phyloP scores from a whole-genome alignment of 2,888 invertebrate species.

The Anorthoa munda region DNA sequence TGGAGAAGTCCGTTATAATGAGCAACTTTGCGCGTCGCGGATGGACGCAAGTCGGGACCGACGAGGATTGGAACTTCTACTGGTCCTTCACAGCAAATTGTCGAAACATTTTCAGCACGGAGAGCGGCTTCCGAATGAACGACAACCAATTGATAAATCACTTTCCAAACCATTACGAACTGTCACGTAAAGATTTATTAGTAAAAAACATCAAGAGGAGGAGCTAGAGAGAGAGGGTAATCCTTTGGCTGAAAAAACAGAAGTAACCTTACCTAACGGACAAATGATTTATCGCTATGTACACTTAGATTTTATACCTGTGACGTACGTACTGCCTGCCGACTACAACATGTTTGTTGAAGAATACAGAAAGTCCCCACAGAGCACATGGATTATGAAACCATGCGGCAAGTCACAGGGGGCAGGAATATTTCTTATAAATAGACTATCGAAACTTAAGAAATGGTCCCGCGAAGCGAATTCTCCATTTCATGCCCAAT shows the following conservation, averaged over 20 bases:
- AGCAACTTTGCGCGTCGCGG: no score
- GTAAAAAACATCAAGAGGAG: slow-evolving; percentile 98
- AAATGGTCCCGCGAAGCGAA: slow-evolving; percentile 97
- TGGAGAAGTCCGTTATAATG: no score
- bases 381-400: slow-evolving; percentile 99
- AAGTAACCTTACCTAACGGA: slow-evolving; percentile 89
- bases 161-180: slow-evolving; percentile 98
- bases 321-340: slow-evolving; percentile 98
- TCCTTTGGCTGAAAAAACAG: slow-evolving; percentile 94
- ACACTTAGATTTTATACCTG: slow-evolving; percentile 97
- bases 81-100: slow-evolving; percentile 98
- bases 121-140: slow-evolving; percentile 97
- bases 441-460: slow-evolving; percentile 98
- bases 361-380: slow-evolving; percentile 97
- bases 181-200: slow-evolving; percentile 98
- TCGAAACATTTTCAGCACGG: slow-evolving; percentile 97
- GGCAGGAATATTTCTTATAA: slow-evolving; percentile 98
- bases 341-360: slow-evolving; percentile 99
- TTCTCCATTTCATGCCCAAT: slow-evolving; percentile 95
- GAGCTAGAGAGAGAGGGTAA: slow-evolving; percentile 97
- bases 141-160: slow-evolving; percentile 99
- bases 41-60: no score
- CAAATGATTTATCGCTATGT: slow-evolving; percentile 93
- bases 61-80: slow-evolving; percentile 98
- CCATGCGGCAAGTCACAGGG: slow-evolving; percentile 98